Evolutionary conservation across 1,140 invertebrate species (phyloP).

Genomic region (Ephestia elutella): DNA sequence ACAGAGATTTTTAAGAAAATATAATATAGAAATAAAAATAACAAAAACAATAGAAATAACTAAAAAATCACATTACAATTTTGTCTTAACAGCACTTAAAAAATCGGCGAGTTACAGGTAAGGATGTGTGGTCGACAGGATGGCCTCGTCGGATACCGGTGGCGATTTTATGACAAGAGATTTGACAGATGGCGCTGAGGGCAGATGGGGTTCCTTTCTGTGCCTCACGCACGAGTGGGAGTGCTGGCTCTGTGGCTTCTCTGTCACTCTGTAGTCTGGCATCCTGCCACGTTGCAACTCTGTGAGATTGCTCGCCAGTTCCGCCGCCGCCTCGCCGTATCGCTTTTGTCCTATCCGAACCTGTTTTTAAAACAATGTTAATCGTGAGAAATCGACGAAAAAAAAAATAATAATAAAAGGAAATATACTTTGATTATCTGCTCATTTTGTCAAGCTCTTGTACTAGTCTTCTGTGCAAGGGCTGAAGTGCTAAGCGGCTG

Average conservation of each 20-base stretch:
- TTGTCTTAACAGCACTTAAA: background rate
- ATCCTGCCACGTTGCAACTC: slow-evolving; percentile 43
- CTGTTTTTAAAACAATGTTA: slow-evolving; percentile 25
- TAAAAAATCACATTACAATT: slow-evolving; percentile 3
- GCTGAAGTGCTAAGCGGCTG: background rate
- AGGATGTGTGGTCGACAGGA: slow-evolving; percentile 4
- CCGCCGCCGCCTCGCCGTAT: slow-evolving; percentile 57
- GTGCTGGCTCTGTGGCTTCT: slow-evolving; percentile 37
- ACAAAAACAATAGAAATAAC: background rate
- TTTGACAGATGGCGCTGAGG: slow-evolving; percentile 28
- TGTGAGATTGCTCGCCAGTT: slow-evolving; percentile 47
- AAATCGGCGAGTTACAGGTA: background rate
- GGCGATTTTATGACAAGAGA: slow-evolving; percentile 40
- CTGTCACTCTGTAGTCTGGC: slow-evolving; percentile 27
- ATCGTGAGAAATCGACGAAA: background rate
- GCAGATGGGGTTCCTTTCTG: slow-evolving; percentile 50
- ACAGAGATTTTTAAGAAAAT: background rate
- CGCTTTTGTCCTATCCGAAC: slow-evolving; percentile 45
- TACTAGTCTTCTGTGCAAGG: background rate
- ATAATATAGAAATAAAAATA: slow-evolving; percentile 4
- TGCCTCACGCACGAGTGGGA: slow-evolving; percentile 30
- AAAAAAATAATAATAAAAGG: background rate
- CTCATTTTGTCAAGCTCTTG: background rate
- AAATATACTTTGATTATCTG: background rate
- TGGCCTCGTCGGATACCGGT: slow-evolving; percentile 26